Conservation (phyloP, 2,888 invertebrate species). For the Chrysina gloriosa region DNA sequence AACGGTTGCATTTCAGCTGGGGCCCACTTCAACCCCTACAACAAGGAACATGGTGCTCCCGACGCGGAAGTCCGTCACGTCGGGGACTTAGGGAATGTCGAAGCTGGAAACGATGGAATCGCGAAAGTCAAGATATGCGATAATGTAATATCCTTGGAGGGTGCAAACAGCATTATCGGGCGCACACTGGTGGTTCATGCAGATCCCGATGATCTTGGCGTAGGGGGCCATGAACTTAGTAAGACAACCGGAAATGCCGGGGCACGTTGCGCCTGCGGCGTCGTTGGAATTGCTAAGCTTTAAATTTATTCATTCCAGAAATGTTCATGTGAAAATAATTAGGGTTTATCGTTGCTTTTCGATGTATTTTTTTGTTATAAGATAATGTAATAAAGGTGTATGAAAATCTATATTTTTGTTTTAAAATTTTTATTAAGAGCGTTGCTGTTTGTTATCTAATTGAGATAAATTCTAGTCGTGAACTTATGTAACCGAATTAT, state of each 20-base stretch:
- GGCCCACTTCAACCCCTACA: constrained; percentile 89
- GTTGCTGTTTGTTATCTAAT: neutral
- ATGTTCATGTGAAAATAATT: constrained; percentile 3
- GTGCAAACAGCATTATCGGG: constrained; percentile 83
- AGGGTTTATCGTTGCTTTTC: constrained; percentile 7
- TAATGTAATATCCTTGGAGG: constrained; percentile 73
- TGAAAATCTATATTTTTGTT: neutral
- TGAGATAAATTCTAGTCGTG: neutral
- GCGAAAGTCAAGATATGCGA: constrained; percentile 76
- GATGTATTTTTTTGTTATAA: constrained; percentile 28
- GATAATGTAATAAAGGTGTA: constrained; percentile 10
- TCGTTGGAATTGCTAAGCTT: constrained; percentile 78
- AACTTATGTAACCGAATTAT: neutral
- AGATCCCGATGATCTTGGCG: constrained; percentile 93
- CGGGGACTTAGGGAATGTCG: constrained; percentile 91
- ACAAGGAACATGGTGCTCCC: constrained; percentile 87
- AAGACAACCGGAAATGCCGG: constrained; percentile 96
- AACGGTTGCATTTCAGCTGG: constrained; percentile 97
- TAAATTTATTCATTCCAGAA: constrained; percentile 51
- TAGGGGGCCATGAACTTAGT: constrained; percentile 92
- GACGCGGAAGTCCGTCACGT: constrained; percentile 79
- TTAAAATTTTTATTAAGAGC: neutral
- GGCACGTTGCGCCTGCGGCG: constrained; percentile 87
- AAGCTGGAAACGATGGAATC: constrained; percentile 72
- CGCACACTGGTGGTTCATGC: constrained; percentile 92